Evolutionary conservation across 2,113 vertebrate species (phyloP).

Genomic region (Phylloscopus trochilus): DNA sequence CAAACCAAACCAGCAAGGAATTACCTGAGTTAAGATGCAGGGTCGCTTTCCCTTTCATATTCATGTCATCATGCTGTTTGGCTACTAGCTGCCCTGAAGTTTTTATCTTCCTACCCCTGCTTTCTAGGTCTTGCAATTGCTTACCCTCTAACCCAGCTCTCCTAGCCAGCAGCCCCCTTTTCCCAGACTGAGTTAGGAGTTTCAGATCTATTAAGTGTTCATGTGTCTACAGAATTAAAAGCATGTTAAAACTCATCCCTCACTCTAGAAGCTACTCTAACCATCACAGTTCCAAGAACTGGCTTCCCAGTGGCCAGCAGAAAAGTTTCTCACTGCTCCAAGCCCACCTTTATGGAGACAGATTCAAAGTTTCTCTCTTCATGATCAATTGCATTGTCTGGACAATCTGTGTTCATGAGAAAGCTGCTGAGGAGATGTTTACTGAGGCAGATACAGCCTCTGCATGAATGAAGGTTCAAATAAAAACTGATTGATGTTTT

Average conservation of each 20-base stretch:
- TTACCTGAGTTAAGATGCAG: conserved; percentile 16
- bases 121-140: background rate
- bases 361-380: background rate
- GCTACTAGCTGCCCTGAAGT: background rate
- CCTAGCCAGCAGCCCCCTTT: background rate
- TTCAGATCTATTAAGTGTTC: background rate
- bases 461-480: conserved; percentile 29
- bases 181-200: background rate
- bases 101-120: background rate
- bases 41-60: background rate
- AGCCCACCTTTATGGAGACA: background rate
- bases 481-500: conserved; percentile 43
- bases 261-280: background rate
- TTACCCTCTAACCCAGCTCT: background rate
- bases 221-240: background rate
- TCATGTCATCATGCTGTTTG: background rate
- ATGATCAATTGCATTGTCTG: background rate
- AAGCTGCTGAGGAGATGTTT: background rate
- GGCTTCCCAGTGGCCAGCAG: background rate
- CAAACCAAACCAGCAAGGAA: background rate
- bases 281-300: background rate
- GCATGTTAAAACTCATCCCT: background rate
- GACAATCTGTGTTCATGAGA: background rate
- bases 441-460: background rate
- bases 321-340: background rate